Conservation (phyloP, 2,888 invertebrate species). For the Lithophane ornitopus region DNA sequence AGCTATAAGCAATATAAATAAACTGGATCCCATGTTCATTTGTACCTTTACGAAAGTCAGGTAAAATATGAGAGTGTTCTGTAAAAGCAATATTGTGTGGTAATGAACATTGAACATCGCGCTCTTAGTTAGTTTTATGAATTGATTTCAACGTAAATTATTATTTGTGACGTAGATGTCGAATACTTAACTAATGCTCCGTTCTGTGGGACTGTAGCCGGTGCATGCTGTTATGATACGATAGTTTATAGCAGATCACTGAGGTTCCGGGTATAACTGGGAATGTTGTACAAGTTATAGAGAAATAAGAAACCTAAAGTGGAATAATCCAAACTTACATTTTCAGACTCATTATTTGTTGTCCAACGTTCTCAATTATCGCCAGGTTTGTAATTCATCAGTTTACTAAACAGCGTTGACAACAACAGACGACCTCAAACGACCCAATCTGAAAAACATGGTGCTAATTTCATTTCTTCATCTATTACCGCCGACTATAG, state of each 20-base stretch:
- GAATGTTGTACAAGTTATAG: conserved; percentile 19
- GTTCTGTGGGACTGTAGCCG: conserved; percentile 57
- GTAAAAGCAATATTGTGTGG: conserved; percentile 42
- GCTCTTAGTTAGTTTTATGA: conserved; percentile 54
- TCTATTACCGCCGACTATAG: conserved; percentile 47
- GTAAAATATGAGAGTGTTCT: conserved; percentile 63
- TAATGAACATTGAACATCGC: conserved; percentile 54
- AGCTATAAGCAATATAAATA: conserved; percentile 23
- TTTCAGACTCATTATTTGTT: background rate
- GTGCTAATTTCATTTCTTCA: conserved; percentile 70
- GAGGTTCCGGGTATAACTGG: conserved; percentile 48
- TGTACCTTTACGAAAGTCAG: conserved; percentile 14
- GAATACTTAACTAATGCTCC: conserved; percentile 58
- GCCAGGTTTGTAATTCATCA: conserved; percentile 33
- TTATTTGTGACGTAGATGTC: conserved; percentile 56
- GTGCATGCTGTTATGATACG: conserved; percentile 58
- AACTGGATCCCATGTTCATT: conserved; percentile 1
- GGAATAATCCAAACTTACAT: background rate
- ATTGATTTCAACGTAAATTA: conserved; percentile 65
- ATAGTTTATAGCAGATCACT: conserved; percentile 57
- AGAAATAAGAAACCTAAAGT: background rate
- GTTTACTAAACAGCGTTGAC: conserved; percentile 23
- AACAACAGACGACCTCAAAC: conserved; percentile 38
- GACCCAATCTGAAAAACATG: conserved; percentile 66
- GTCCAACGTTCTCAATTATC: conserved; percentile 27